phyloP scores from a whole-genome alignment of 1,140 invertebrate genomes.

The Elysia chlorotica region DNA sequence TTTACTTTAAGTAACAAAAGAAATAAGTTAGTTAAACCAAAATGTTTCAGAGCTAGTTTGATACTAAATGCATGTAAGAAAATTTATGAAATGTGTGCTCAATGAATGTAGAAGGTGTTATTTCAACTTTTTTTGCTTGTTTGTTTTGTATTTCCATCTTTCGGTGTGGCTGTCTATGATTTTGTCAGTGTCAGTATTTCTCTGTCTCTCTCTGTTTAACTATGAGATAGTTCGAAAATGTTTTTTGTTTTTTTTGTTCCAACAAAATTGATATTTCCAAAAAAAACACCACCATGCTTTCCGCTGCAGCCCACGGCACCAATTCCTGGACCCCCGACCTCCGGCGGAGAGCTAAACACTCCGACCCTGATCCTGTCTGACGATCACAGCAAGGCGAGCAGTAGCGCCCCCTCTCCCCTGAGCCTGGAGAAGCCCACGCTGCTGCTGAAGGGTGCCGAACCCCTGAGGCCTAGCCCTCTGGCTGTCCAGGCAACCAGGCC shows the following conservation, averaged over 20 bases:
- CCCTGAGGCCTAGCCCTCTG: slow-evolving; percentile 9
- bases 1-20: too few relatives aligned
- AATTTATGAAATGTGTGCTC: too few relatives aligned
- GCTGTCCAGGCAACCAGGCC: not conserved
- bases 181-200: not conserved
- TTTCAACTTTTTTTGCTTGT: not conserved
- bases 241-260: too few relatives aligned
- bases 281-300: too few relatives aligned
- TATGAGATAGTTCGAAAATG: not conserved
- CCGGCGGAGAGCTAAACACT: slow-evolving; percentile 48
- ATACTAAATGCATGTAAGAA: too few relatives aligned
- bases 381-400: not conserved
- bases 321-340: slow-evolving; percentile 45
- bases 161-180: not conserved
- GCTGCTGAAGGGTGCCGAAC: not conserved
- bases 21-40: too few relatives aligned
- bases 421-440: not conserved
- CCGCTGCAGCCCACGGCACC: too few relatives aligned
- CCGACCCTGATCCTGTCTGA: slow-evolving; percentile 34
- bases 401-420: not conserved
- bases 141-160: slow-evolving; percentile 1
- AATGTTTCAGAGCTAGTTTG: too few relatives aligned
- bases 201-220: not conserved
- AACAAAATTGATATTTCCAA: too few relatives aligned
- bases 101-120: too few relatives aligned